phyloP scores from a whole-genome alignment of 2,797 vertebrate genomes.

The Rhyacichthys aspro region DNA sequence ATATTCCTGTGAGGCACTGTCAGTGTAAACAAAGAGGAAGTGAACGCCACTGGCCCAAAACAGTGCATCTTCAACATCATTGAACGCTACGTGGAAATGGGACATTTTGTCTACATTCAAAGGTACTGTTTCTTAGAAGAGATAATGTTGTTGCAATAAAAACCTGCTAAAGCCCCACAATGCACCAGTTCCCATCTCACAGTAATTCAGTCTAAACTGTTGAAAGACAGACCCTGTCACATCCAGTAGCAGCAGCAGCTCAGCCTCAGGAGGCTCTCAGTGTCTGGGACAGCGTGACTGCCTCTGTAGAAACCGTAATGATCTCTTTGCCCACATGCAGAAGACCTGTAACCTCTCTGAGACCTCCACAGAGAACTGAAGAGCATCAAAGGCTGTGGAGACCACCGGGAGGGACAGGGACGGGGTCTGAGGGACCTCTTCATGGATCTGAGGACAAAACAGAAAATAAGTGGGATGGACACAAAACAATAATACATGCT shows the following conservation, averaged over 20 bases:
- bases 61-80: slow-evolving; percentile 22
- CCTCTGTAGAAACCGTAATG: slow-evolving; percentile 24
- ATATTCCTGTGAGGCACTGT: slow-evolving; percentile 27
- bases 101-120: slow-evolving; percentile 2
- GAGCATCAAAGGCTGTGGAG: slow-evolving; percentile 49
- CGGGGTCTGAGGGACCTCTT: not conserved
- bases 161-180: not conserved
- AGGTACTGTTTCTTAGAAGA: not conserved
- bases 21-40: slow-evolving; percentile 62
- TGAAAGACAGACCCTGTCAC: not conserved
- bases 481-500: not conserved
- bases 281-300: not conserved
- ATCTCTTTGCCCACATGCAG: slow-evolving; percentile 45
- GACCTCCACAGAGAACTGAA: slow-evolving; percentile 55
- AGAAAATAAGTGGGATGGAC: not conserved
- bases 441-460: slow-evolving; percentile 24
- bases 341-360: slow-evolving; percentile 51
- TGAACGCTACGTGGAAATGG: no score
- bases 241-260: not conserved
- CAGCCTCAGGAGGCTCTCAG: not conserved
- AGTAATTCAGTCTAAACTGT: not conserved
- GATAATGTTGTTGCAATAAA: no score
- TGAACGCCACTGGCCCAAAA: slow-evolving; percentile 27
- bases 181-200: slow-evolving; percentile 3
- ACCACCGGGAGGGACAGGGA: slow-evolving; percentile 33